Evolutionary conservation across 2,113 vertebrate genomes (phyloP), one percentile per base, ranked within the genome.

Genomic region (Scomber scombrus): DNA sequence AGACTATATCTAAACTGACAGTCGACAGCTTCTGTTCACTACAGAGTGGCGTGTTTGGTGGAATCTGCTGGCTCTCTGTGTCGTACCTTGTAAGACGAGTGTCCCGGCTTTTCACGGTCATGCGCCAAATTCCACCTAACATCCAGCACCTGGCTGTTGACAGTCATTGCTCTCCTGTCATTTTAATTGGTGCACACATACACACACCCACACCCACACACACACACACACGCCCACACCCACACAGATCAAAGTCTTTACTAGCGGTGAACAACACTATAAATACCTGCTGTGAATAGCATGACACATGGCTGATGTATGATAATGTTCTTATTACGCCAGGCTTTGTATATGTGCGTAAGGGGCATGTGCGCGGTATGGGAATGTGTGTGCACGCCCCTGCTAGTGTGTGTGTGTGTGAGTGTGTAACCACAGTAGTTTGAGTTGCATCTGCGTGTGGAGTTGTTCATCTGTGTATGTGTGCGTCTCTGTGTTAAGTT

Each of bases 121-220:
- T n/a, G 79, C 21, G 23, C 34, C 75, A 87, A 63, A 91, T 89
- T 87, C 86, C 78, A 31, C 75, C 66, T 57, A 69, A 82, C 66
- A 13, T 87, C 70, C 75, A 60, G 55, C 87, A 89, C 84, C 82
- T 87, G 82, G 66, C 69, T 84, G 85, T 23, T 81, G 82, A 91
- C 82, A 90, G 78, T 78, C 80, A 83, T 78, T n/a, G 31, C 71
- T 81, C 12, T 67, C 31, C 74, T 62, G 81, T 40, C 85, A 91
- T 73, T 86, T 88, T 82, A 86, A 89, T 77, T 83, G 73, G 55
- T 43, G 29, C 62, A 45, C 66, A 29, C 66, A 52, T 71, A 66
- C 55, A 66, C 23, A 61, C 54, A 71, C 66, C 67, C 60, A 71
- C 71, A 84, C 69, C 57, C 63, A 71, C 46, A 54, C 58, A 68